Percentiles rank a stretch among this genome's conserved stretches.
Conservation (phyloP, 2,797 vertebrate species). For the Cryptoblepharus egeriae region DNA sequence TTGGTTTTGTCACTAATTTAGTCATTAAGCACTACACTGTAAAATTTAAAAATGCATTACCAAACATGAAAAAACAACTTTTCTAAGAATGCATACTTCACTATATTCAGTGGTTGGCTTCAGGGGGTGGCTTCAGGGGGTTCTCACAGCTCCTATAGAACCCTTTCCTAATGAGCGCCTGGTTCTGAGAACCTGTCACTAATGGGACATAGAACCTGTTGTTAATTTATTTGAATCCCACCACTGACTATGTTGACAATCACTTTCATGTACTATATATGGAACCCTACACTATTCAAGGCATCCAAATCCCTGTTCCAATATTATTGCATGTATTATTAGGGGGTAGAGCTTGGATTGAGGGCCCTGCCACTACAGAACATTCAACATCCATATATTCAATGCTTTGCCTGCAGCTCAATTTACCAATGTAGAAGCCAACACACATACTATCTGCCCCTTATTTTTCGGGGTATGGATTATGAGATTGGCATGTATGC, state of each 20-base stretch:
- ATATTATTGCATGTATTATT: neutral
- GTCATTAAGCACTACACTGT: constrained; percentile 42
- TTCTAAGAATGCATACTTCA: constrained; percentile 62
- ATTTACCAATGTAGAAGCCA: neutral
- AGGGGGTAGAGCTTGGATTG: too few species aligned
- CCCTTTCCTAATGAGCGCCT: too few species aligned
- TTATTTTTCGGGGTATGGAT: neutral
- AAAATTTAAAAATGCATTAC: constrained; percentile 56
- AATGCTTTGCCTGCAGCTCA: neutral
- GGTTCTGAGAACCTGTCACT: too few species aligned
- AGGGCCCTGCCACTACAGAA: neutral
- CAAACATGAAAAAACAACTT: constrained; percentile 44
- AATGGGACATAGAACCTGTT: too few species aligned
- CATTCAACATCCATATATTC: neutral
- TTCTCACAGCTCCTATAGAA: too few species aligned
- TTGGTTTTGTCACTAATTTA: constrained; percentile 45
- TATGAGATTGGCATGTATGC: too few species aligned
- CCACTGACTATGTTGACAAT: too few species aligned
- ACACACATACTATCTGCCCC: neutral
- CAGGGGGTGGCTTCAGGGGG: too few species aligned
- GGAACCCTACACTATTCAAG: neutral
- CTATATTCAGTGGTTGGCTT: too few species aligned
- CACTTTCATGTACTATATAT: neutral
- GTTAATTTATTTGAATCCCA: too few species aligned
- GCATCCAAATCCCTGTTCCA: neutral